Percentiles rank a stretch among this genome's conserved stretches.
Conservation (phyloP, 2,888 invertebrate species). For the Nebria salina region DNA sequence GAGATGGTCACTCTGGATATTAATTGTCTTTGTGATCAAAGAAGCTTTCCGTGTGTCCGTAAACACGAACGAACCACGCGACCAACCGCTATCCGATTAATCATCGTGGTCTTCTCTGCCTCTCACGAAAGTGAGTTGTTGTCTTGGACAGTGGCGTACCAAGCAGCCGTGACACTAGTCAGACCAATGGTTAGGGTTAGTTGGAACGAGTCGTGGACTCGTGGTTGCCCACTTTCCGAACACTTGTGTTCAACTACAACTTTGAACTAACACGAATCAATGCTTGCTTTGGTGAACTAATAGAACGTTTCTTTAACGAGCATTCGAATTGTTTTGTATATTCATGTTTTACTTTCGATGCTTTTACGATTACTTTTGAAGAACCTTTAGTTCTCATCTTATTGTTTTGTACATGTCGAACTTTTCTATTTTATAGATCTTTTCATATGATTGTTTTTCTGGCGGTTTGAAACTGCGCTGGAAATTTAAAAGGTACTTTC, state of each 20-base stretch:
- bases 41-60: slow-evolving; percentile 39
- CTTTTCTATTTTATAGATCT: background rate
- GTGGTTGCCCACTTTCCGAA: background rate
- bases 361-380: no score
- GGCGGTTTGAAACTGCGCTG: background rate
- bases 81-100: slow-evolving; percentile 39
- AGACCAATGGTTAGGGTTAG: background rate
- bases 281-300: background rate
- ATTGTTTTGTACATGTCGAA: background rate
- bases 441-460: background rate
- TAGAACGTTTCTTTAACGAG: no score
- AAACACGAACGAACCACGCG: slow-evolving; percentile 35
- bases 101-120: slow-evolving; percentile 29
- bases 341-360: no score
- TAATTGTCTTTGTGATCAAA: slow-evolving; percentile 47
- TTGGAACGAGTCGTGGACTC: background rate
- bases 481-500: background rate
- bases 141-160: background rate
- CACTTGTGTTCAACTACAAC: background rate
- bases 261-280: background rate
- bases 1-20: slow-evolving; percentile 45
- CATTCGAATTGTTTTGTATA: no score
- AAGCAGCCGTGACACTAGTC: background rate
- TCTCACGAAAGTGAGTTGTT: slow-evolving; percentile 12
- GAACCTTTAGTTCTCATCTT: no score